Evolutionary conservation across 2,888 invertebrate genomes (phyloP).

Genomic region (Athalia rosae): DNA sequence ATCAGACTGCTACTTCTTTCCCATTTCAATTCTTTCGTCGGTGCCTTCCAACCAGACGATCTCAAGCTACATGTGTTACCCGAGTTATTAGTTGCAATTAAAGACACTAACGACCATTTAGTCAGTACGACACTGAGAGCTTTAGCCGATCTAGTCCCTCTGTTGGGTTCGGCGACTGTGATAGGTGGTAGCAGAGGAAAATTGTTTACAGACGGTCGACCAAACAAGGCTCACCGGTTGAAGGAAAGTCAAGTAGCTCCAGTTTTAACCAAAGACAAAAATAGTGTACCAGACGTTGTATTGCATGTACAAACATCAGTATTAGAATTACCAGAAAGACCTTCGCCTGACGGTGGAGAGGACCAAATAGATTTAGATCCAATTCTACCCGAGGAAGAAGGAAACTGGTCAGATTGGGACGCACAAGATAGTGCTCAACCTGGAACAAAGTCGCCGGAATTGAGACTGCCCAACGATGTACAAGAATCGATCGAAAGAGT

Average conservation of each 20-base stretch:
- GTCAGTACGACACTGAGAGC: conserved; percentile 88
- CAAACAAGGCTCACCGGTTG: conserved; percentile 74
- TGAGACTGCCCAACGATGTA: conserved; percentile 39
- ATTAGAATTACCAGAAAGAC: conserved; percentile 81
- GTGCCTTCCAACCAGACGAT: conserved; percentile 84
- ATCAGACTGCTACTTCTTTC: conserved; percentile 85
- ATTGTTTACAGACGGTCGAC: conserved; percentile 90
- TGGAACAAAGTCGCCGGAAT: conserved; percentile 30
- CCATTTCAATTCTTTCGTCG: conserved; percentile 86
- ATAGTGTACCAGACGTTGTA: conserved; percentile 17
- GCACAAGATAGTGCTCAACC: conserved; percentile 71
- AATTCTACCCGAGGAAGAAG: conserved; percentile 77
- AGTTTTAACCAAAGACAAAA: conserved; percentile 59
- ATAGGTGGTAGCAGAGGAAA: conserved; percentile 86
- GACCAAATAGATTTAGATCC: conserved; percentile 74
- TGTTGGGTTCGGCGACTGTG: conserved; percentile 89
- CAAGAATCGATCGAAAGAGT: conserved; percentile 10
- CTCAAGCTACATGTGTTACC: conserved; percentile 87
- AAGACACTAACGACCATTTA: conserved; percentile 88
- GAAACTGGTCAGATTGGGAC: conserved; percentile 91
- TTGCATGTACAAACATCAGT: conserved; percentile 49
- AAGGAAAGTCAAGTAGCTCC: conserved; percentile 68
- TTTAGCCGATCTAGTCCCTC: conserved; percentile 88
- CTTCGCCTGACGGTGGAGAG: conserved; percentile 90
- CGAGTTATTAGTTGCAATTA: conserved; percentile 91